These are phyloP conservation scores for Eretmochelys imbricata DNA, from an alignment of 2,113 vertebrate genomes.

Conservation along the genomic window DNA sequence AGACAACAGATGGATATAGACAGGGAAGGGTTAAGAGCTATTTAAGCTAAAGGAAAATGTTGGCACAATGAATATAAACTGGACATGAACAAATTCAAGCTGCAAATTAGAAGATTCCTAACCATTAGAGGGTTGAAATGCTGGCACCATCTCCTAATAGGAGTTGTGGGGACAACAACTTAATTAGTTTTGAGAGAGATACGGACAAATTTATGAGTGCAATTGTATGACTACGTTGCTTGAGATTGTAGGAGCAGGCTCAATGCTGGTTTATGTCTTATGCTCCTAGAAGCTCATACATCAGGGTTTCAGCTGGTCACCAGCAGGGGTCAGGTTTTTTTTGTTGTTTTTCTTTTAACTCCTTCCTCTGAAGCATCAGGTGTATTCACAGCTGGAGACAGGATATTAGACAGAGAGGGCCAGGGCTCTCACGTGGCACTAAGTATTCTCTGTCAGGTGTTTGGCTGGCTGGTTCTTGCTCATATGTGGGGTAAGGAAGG, in stretches of 20 bases:
- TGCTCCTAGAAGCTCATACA: not conserved
- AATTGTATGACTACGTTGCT: not conserved
- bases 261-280: not conserved
- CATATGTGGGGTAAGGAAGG: not conserved
- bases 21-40: not conserved
- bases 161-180: not conserved
- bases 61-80: not conserved
- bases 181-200: not conserved
- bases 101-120: not conserved
- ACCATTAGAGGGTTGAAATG: not conserved
- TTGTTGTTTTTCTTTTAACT: too few species aligned
- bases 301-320: not conserved
- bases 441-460: not conserved
- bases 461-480: not conserved
- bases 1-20: fast-evolving
- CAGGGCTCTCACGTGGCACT: not conserved
- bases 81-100: not conserved
- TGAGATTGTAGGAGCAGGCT: too few species aligned
- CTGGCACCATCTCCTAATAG: not conserved
- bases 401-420: not conserved
- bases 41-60: not conserved
- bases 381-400: not conserved
- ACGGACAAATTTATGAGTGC: not conserved
- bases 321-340: not conserved
- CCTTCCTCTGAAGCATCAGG: not conserved